phyloP scores from a whole-genome alignment of 2,888 invertebrate species.

The Carpatolechia fugitivella region DNA sequence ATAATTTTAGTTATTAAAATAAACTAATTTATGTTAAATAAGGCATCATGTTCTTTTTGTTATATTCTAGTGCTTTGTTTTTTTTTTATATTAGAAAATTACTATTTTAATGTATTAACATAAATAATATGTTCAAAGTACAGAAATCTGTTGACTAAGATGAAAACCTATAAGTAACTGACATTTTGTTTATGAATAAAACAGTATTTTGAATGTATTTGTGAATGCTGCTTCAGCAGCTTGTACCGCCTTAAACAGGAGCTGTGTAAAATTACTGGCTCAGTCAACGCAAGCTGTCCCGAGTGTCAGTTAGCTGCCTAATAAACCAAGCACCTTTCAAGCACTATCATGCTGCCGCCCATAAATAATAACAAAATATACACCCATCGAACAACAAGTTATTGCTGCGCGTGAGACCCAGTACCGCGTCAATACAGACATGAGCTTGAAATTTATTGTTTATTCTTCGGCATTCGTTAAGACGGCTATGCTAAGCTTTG shows the following conservation, averaged over 20 bases:
- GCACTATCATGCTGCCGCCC: conserved; percentile 4
- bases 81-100: too few species aligned
- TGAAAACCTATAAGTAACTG: too few species aligned
- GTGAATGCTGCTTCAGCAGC: too few species aligned
- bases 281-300: not conserved
- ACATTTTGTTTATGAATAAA: too few species aligned
- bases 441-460: not conserved
- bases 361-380: conserved; percentile 10
- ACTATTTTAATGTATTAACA: too few species aligned
- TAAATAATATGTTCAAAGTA: too few species aligned
- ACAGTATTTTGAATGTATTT: too few species aligned
- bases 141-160: too few species aligned
- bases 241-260: conserved; percentile 5
- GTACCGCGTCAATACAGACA: not conserved
- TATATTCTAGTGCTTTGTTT: too few species aligned
- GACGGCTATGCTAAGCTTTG: not conserved
- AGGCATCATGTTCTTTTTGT: too few species aligned
- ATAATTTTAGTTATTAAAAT: too few species aligned
- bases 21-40: too few species aligned
- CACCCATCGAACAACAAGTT: not conserved
- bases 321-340: conserved; percentile 5
- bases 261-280: not conserved
- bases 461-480: not conserved
- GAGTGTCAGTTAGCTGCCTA: conserved; percentile 2
- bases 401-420: not conserved